A percentile compares a stretch with the other conserved stretches of the same genome.
These are phyloP conservation scores for Sebastes elongatus DNA, from an alignment of 2,797 vertebrate species.

Conservation along the genomic window DNA sequence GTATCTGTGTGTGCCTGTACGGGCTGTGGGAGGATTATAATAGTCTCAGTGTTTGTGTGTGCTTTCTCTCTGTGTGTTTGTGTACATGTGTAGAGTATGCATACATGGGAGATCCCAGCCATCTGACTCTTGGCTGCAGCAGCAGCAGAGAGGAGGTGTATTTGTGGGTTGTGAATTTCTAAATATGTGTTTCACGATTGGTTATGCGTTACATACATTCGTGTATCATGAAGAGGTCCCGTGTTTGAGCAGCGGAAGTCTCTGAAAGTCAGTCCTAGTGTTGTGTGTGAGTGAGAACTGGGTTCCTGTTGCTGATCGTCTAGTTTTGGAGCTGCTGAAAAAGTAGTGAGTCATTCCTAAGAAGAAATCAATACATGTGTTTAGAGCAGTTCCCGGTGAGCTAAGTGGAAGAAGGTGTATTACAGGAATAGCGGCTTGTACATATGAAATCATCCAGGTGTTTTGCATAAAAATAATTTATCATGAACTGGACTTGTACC, in stretches of 20 bases:
- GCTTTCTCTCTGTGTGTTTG: background rate
- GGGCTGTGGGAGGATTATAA: constrained; percentile 43
- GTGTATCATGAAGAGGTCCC: constrained; percentile 37
- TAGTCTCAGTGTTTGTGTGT: constrained; percentile 2
- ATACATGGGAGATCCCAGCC: constrained; percentile 26
- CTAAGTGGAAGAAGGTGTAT: background rate
- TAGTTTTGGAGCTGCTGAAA: constrained; percentile 31
- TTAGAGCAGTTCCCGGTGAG: background rate
- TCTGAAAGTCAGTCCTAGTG: background rate
- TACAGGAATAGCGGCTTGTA: background rate
- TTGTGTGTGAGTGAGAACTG: constrained; percentile 10
- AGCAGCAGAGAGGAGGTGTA: constrained; percentile 37
- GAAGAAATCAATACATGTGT: constrained; percentile 39
- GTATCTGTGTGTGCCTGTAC: constrained; percentile 3
- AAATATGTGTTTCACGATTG: constrained; percentile 10
- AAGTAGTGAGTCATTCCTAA: constrained; percentile 32
- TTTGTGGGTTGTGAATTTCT: constrained; percentile 40
- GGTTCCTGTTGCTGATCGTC: constrained; percentile 39
- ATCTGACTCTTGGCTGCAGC: constrained; percentile 34
- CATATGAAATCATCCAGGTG: background rate
- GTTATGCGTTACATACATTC: constrained; percentile 23
- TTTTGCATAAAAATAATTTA: background rate
- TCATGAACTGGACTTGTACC: background rate
- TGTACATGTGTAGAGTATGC: constrained; percentile 6
- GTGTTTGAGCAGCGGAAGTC: constrained; percentile 43